These are phyloP conservation scores for Drosophila oshimai DNA, from an alignment of 1,140 invertebrate genomes.

Conservation along the genomic window DNA sequence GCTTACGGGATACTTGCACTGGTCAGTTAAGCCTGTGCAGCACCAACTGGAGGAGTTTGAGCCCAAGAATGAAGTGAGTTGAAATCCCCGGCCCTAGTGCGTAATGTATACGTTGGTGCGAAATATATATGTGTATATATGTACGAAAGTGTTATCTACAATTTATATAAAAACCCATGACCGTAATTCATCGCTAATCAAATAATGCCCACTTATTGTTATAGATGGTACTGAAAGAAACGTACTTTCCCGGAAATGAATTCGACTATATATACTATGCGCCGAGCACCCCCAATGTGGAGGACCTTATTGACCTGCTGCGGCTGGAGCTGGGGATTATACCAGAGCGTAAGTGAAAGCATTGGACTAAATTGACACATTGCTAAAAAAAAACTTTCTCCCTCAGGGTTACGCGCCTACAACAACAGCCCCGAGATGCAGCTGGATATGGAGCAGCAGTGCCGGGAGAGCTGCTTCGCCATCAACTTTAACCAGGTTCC, in stretches of 20 bases:
- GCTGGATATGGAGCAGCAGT: constrained; percentile 59
- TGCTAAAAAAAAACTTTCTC: not conserved
- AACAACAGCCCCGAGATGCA: constrained; percentile 66
- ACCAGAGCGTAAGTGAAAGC: constrained; percentile 78
- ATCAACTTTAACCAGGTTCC: constrained; percentile 55
- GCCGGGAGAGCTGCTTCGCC: constrained; percentile 50
- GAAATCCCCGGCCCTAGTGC: not conserved
- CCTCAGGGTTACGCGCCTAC: constrained; percentile 40
- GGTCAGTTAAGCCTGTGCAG: constrained; percentile 2
- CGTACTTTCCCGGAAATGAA: constrained; percentile 60
- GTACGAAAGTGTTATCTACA: not conserved
- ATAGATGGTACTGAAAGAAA: constrained; percentile 22
- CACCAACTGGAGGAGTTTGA: constrained; percentile 23
- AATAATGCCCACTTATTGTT: not conserved
- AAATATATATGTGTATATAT: not conserved
- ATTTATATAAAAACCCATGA: constrained; percentile 2
- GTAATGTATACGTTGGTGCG: not conserved
- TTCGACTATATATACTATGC: constrained; percentile 75
- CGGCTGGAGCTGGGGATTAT: constrained; percentile 70
- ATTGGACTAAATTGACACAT: too few relatives aligned
- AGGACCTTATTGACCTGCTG: constrained; percentile 72
- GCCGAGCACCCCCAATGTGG: constrained; percentile 65
- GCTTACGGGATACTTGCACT: constrained; percentile 38
- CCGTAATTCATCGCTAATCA: not conserved
- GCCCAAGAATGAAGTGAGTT: constrained; percentile 54